Conservation (phyloP, 2,797 vertebrate genomes). For the Petrocephalus sullivani region DNA sequence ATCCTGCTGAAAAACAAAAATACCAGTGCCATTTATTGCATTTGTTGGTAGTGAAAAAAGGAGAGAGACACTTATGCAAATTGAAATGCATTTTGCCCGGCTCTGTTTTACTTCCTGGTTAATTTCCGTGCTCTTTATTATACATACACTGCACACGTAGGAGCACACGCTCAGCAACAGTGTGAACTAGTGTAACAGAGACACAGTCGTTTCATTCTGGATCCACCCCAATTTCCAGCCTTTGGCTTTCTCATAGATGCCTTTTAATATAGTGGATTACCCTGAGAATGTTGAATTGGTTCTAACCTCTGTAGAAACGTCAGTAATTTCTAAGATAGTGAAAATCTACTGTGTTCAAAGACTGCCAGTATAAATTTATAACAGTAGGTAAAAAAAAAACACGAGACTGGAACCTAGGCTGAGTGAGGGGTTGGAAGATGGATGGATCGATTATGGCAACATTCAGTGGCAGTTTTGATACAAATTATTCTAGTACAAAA, state of each 20-base stretch:
- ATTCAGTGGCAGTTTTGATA: not conserved
- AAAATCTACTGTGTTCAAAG: not conserved
- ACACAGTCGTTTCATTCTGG: not conserved
- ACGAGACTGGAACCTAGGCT: too few relatives aligned
- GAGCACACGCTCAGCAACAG: not conserved
- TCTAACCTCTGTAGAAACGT: not conserved
- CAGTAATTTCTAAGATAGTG: not conserved
- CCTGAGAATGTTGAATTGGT: too few relatives aligned
- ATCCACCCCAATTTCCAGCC: not conserved
- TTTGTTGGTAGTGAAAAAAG: constrained; percentile 38
- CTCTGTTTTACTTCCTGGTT: constrained; percentile 1
- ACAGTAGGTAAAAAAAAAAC: not conserved
- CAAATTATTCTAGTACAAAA: not conserved
- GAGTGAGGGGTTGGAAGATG: not conserved
- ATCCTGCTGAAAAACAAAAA: constrained; percentile 10
- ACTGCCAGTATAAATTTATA: not conserved
- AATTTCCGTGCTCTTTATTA: not conserved
- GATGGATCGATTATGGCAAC: not conserved
- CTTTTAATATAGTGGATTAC: not conserved
- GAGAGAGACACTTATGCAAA: not conserved
- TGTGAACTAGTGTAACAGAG: not conserved
- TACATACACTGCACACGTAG: not conserved
- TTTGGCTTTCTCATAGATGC: not conserved
- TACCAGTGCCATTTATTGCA: constrained; percentile 31
- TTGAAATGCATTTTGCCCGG: not conserved